Conservation (phyloP, 2,888 invertebrate genomes). For the Crepidodera aurea region DNA sequence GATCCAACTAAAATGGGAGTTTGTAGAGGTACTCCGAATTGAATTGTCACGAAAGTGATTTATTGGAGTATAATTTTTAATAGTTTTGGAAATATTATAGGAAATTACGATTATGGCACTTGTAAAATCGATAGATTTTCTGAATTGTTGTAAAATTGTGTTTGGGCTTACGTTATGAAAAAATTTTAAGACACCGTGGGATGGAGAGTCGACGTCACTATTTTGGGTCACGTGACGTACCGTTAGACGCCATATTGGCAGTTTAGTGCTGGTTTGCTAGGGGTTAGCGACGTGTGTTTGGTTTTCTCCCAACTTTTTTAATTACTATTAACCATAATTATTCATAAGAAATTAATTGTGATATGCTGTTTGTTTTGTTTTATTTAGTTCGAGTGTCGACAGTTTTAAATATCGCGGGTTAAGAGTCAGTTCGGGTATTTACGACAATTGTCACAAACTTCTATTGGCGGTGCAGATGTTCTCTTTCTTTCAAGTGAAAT, state of each 20-base stretch:
- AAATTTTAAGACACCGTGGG: constrained; percentile 58
- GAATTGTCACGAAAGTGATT: no score
- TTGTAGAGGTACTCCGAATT: no score
- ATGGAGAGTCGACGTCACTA: constrained; percentile 62
- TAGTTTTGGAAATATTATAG: neutral
- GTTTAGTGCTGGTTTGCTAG: constrained; percentile 63
- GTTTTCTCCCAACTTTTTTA: constrained; percentile 44
- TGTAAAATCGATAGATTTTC: constrained; percentile 39
- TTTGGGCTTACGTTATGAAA: constrained; percentile 60
- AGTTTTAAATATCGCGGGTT: constrained; percentile 60
- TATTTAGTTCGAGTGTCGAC: constrained; percentile 42
- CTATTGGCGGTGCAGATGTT: constrained; percentile 63
- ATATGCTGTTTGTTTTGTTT: constrained; percentile 32
- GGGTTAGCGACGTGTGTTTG: constrained; percentile 62
- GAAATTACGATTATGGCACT: neutral
- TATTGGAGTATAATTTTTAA: neutral
- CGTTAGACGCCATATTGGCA: constrained; percentile 69
- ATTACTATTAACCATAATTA: constrained; percentile 40
- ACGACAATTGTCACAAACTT: constrained; percentile 60
- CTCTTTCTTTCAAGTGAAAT: constrained; percentile 56
- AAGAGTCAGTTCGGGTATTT: constrained; percentile 60
- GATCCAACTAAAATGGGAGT: neutral
- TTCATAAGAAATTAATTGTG: constrained; percentile 31
- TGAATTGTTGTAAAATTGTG: constrained; percentile 49
- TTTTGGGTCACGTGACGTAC: constrained; percentile 66